Evolutionary conservation across 2,113 vertebrate species (phyloP).

Genomic region (Cephalopholis sonnerati): DNA sequence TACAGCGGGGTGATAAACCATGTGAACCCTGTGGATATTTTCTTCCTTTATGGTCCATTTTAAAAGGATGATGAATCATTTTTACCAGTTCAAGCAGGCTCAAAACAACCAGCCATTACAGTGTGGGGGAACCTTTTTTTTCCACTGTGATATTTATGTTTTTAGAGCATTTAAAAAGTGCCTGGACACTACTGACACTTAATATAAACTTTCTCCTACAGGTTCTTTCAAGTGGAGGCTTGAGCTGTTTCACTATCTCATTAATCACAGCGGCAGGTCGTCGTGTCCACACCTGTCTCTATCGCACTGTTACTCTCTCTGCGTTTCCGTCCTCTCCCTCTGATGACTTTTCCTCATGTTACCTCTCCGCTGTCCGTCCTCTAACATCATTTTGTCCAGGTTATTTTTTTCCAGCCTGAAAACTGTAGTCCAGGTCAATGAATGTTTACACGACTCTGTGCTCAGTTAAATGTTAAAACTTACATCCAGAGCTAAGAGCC

Average conservation of each 20-base stretch:
- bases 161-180: slow-evolving; percentile 43
- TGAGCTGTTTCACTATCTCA: slow-evolving; percentile 31
- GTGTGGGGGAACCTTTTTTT: neutral
- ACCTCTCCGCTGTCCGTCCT: neutral
- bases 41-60: slow-evolving; percentile 4
- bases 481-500: neutral
- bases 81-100: neutral
- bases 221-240: neutral
- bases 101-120: neutral
- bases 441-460: neutral
- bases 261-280: slow-evolving; percentile 61
- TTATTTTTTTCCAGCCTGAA: no score
- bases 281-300: slow-evolving; percentile 11
- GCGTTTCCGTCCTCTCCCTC: slow-evolving; percentile 10
- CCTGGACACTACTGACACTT: slow-evolving; percentile 32
- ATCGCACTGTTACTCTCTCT: slow-evolving; percentile 33
- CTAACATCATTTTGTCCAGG: neutral
- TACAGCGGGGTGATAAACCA: neutral
- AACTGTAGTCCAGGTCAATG: neutral
- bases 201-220: slow-evolving; percentile 14
- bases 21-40: slow-evolving; percentile 17
- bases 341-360: neutral
- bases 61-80: slow-evolving; percentile 48
- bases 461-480: neutral
- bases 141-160: neutral